These are phyloP conservation scores for Brachionus manjavacas DNA, from an alignment of 1,140 invertebrate genomes.

Conservation along the genomic window DNA sequence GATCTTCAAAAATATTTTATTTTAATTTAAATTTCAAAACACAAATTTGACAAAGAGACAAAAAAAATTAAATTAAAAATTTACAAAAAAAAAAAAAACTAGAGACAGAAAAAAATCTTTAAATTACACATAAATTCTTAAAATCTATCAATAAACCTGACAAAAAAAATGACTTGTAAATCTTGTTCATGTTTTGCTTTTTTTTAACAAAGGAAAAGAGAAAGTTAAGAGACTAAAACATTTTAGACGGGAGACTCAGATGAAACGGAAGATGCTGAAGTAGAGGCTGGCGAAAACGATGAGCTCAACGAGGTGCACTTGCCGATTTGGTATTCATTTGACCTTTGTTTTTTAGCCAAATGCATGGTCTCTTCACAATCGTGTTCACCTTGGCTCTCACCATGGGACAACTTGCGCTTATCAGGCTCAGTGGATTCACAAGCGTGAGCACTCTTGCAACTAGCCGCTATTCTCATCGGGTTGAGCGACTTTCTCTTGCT, in stretches of 20 bases:
- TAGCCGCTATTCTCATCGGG: slow-evolving; percentile 1
- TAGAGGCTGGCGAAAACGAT: neutral
- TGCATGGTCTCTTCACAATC: neutral
- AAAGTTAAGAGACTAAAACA: neutral
- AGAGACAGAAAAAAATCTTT: neutral
- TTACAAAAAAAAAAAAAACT: neutral
- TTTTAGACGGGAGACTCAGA: neutral
- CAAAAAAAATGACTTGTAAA: neutral
- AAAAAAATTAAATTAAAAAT: neutral
- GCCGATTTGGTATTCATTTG: neutral
- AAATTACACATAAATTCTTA: neutral
- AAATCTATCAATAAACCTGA: neutral
- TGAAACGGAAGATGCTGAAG: neutral
- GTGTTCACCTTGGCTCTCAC: neutral
- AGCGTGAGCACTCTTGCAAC: neutral
- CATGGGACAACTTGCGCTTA: neutral
- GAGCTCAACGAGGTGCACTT: slow-evolving; percentile 17
- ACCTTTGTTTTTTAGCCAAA: neutral
- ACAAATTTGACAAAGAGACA: neutral
- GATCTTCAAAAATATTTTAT: neutral
- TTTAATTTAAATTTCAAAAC: neutral
- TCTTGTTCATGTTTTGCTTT: neutral
- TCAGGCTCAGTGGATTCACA: neutral
- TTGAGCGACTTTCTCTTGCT: slow-evolving; percentile 9
- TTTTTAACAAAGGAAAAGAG: neutral